Conservation (phyloP, 2,888 invertebrate genomes). For the Acronicta leporina region DNA sequence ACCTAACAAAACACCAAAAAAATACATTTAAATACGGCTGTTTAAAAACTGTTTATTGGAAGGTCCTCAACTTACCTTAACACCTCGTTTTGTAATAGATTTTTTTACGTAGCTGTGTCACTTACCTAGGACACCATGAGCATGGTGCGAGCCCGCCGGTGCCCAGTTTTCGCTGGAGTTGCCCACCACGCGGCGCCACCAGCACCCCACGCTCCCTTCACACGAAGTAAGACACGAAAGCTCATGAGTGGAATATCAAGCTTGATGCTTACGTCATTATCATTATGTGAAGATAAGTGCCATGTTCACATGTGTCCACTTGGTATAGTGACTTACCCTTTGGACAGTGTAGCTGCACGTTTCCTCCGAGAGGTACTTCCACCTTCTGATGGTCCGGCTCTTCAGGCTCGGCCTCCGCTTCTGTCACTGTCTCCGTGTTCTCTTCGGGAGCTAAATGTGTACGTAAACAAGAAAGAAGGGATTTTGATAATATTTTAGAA, state of each 20-base stretch:
- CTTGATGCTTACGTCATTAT: too few species aligned
- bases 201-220: conserved; percentile 85
- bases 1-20: conserved; percentile 58
- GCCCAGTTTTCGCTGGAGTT: conserved; percentile 79
- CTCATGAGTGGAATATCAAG: too few species aligned
- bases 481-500: too few species aligned
- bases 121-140: conserved; percentile 83
- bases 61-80: too few species aligned
- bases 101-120: conserved; percentile 32
- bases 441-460: conserved; percentile 67
- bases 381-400: conserved; percentile 90
- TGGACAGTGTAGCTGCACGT: conserved; percentile 95
- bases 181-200: conserved; percentile 84
- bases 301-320: too few species aligned
- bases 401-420: conserved; percentile 63
- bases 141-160: conserved; percentile 81
- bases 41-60: too few species aligned
- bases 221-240: conserved; percentile 2
- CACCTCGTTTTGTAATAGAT: too few species aligned
- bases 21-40: not conserved
- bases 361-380: conserved; percentile 95
- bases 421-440: conserved; percentile 66
- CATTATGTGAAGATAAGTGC: too few species aligned
- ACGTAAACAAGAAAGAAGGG: not conserved
- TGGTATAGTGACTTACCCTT: conserved; percentile 87